Evolutionary conservation across 23 tunicate genomes (phyloP).

Genomic region (Clavelina lepadiformis): DNA sequence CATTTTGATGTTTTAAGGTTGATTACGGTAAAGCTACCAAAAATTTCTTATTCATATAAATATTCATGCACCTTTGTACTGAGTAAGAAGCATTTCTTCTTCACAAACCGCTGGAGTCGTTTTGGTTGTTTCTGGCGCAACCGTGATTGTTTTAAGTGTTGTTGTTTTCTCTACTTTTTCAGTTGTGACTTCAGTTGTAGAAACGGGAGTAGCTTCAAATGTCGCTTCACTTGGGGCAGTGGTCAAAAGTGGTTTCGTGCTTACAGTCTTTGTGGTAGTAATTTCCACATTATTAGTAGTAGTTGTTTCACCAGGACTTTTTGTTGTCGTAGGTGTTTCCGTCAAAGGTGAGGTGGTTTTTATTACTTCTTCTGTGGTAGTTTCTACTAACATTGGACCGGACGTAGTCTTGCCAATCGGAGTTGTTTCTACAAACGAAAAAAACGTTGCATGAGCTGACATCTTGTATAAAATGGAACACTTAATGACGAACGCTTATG

Average conservation of each 20-base stretch:
- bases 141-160: conserved; percentile 5
- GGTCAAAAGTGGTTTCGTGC: conserved; percentile 39
- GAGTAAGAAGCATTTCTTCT: conserved; percentile 53
- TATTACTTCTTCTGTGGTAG: conserved; percentile 52
- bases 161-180: conserved; percentile 33
- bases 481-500: background rate
- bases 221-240: background rate
- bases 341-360: conserved; percentile 17
- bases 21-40: background rate
- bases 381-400: conserved; percentile 54
- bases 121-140: conserved; percentile 17
- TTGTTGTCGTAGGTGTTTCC: conserved; percentile 1
- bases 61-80: conserved; percentile 36
- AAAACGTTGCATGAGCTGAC: no score
- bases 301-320: background rate
- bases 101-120: conserved; percentile 23
- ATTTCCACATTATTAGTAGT: conserved; percentile 29
- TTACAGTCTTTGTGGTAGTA: conserved; percentile 36
- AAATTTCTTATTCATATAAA: background rate
- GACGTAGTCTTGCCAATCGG: conserved; percentile 10
- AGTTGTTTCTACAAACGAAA: no score
- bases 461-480: background rate
- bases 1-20: no score
- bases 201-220: background rate
- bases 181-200: conserved; percentile 26